Evolutionary conservation across 1,140 invertebrate species (phyloP).

Genomic region (Tetraneura akinire): DNA sequence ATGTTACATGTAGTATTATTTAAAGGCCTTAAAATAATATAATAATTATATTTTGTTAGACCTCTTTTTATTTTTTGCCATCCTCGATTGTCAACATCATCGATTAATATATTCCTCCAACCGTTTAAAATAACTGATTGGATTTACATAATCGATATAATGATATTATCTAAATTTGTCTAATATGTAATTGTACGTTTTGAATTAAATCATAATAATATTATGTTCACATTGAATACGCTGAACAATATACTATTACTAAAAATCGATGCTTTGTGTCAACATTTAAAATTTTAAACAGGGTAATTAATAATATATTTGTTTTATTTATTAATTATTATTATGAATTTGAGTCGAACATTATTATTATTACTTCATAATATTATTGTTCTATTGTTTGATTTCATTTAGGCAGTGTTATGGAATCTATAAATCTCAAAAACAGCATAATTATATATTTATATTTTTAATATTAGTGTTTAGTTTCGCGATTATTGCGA

Average conservation of each 20-base stretch:
- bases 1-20: too few species aligned
- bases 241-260: slow-evolving; percentile 24
- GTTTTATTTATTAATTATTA: too few species aligned
- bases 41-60: background rate
- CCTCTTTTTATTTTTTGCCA: slow-evolving; percentile 35
- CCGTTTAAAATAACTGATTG: slow-evolving; percentile 24
- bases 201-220: background rate
- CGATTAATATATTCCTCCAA: slow-evolving; percentile 18
- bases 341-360: too few species aligned
- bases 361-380: too few species aligned
- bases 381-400: background rate
- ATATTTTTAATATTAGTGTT: slow-evolving; percentile 46
- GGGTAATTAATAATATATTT: background rate
- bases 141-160: background rate
- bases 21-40: too few species aligned
- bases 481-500: slow-evolving; percentile 57
- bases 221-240: background rate
- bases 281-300: too few species aligned
- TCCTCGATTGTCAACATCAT: background rate
- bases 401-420: background rate
- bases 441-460: slow-evolving; percentile 27
- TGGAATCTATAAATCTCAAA: slow-evolving; percentile 2
- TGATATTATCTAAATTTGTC: background rate
- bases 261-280: slow-evolving; percentile 29
- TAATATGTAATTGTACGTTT: slow-evolving; percentile 22